A percentile compares a stretch with the other conserved stretches of the same genome.
Evolutionary conservation across 2,797 vertebrate species (phyloP).

Genomic region (Vespertilio murinus): DNA sequence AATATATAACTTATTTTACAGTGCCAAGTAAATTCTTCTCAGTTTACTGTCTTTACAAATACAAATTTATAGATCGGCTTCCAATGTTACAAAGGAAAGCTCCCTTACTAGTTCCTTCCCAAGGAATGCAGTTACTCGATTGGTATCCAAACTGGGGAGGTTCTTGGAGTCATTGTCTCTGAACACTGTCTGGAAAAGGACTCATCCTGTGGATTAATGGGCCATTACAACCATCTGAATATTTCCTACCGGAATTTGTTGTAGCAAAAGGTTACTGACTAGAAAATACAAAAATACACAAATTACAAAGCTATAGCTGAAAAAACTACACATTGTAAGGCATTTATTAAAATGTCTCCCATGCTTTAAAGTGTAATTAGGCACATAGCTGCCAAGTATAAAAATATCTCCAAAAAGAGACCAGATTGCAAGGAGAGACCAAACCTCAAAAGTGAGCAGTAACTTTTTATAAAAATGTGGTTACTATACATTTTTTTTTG

Average conservation of each 20-base stretch:
- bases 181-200: not conserved
- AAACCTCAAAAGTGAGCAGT: not conserved
- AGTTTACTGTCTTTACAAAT: not conserved
- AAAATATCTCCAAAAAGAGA: not conserved
- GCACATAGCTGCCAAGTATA: not conserved
- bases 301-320: not conserved
- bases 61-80: not conserved
- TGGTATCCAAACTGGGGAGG: not conserved
- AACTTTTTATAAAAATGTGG: not conserved
- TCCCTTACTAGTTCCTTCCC: not conserved
- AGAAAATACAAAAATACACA: not conserved
- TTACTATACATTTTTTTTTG: not conserved
- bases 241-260: not conserved
- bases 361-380: not conserved
- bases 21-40: not conserved
- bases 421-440: not conserved
- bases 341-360: not conserved
- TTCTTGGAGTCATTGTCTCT: not conserved
- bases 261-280: not conserved
- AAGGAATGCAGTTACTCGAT: not conserved
- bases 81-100: not conserved
- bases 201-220: not conserved
- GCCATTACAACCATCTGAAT: not conserved
- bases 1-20: not conserved
- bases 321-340: not conserved